Evolutionary conservation across 2,113 vertebrate genomes (phyloP).

Genomic region (Onychorhynchus coronatus): DNA sequence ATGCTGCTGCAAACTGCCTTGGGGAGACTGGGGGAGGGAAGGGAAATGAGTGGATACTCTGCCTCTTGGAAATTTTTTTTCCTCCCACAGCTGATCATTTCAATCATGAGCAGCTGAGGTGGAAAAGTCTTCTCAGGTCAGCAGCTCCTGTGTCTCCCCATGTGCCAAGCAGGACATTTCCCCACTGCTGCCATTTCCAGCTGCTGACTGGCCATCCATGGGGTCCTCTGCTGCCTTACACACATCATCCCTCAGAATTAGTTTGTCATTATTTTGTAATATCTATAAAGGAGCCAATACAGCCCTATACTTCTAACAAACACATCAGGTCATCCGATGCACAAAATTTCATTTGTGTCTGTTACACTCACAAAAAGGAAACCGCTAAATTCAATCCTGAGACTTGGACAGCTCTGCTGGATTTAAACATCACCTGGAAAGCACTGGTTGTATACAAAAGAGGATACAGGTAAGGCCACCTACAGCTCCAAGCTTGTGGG

Average conservation of each 20-base stretch:
- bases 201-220: accelerated
- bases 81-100: background rate
- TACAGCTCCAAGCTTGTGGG: background rate
- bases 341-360: background rate
- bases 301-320: background rate
- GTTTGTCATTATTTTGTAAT: background rate
- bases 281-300: background rate
- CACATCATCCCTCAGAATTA: background rate
- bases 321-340: background rate
- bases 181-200: background rate
- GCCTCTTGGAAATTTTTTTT: background rate
- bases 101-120: background rate
- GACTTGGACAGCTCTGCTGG: background rate
- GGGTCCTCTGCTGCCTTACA: background rate
- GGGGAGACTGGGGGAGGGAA: background rate
- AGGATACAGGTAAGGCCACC: background rate
- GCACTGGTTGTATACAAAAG: background rate
- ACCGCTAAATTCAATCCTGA: background rate
- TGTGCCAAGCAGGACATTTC: background rate
- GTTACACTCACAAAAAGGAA: background rate
- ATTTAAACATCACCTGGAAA: background rate
- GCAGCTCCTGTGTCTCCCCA: background rate
- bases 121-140: background rate
- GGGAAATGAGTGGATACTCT: background rate
- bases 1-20: background rate